A percentile compares a stretch with the other conserved stretches of the same genome.
Evolutionary conservation across 2,797 vertebrate genomes (phyloP).

Genomic region (Coregonus sp.): DNA sequence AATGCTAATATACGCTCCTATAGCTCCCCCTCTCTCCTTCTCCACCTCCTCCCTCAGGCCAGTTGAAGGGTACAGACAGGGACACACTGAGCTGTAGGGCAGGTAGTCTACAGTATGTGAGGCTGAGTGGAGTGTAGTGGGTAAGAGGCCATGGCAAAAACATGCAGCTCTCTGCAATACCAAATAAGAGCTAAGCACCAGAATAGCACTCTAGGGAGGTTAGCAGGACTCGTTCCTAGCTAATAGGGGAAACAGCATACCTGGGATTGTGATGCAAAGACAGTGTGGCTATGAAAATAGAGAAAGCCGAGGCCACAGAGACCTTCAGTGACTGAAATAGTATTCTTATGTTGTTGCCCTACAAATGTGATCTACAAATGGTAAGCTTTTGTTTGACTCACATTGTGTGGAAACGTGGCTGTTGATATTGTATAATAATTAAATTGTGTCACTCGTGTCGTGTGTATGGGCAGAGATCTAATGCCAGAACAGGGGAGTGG

Average conservation of each 20-base stretch:
- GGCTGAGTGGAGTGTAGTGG: background rate
- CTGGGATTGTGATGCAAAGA: background rate
- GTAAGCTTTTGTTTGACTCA: background rate
- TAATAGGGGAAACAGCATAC: background rate
- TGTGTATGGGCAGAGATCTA: background rate
- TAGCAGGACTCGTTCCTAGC: background rate
- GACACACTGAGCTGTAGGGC: background rate
- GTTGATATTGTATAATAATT: too few relatives aligned
- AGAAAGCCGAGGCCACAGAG: background rate
- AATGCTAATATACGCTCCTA: constrained; percentile 28
- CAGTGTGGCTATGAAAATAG: background rate
- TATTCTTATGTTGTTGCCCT: background rate
- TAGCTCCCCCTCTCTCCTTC: background rate
- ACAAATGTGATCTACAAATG: too few relatives aligned
- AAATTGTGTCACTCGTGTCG: too few relatives aligned
- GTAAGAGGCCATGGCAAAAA: background rate
- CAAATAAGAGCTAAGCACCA: background rate
- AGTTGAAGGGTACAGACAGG: constrained; percentile 1
- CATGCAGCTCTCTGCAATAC: background rate
- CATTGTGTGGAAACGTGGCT: too few relatives aligned
- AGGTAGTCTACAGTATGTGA: background rate
- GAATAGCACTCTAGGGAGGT: background rate
- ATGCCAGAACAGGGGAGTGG: background rate
- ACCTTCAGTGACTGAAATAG: background rate
- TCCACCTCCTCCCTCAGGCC: background rate